Evolutionary conservation across 2,888 invertebrate species (phyloP), one percentile per base, ranked within the genome.

Genomic region (Suillia variegata): DNA sequence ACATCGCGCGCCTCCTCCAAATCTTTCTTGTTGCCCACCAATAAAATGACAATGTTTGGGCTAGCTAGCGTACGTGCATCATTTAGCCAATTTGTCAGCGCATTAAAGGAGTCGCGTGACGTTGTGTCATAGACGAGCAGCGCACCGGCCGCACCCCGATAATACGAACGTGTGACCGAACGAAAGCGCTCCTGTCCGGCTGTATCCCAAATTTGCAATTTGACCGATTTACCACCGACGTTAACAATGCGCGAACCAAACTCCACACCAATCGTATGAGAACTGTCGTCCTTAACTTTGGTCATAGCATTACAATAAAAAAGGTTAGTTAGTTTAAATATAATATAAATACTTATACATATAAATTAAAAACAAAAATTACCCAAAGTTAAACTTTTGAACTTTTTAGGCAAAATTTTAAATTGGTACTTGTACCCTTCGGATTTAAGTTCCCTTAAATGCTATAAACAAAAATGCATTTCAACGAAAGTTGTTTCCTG

Each of bases 61-160:
- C 91, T 91, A 54, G 92, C 92, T 64, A 93, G 82, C 12, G 90
- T 90, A 42, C 92, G 85, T 1, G 92, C 92, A 83, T 93, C 92
- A 69, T 89, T 86, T 52, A 93, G 82, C 95, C 95, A 95, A 70
- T 93, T 93, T 1, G 91, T 88, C 59, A 95, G 83, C 59, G 94
- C 93, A 83, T 94, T 94, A 79, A 95, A 96, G n/a, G 95, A 95
- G 78, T 95, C 94, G 56, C 95, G 85, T 52, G 93, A 89, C 47
- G 94, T 93, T 64, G 94, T 92, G 75, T 96, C 95, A 80, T 94
- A 96, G 0, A 95, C 95, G 21, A 96, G 85, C 31, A 95, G 83
- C 26, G 95, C 95, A n/a, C 95, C 95, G 51, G 95, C 95, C 13
- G 95, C 95, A 2, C 95, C 95, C 63, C 92, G 84, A 80, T 92